These are phyloP conservation scores for Corythornis cristatus DNA, from an alignment of 2,113 vertebrate genomes.

Conservation along the genomic window DNA sequence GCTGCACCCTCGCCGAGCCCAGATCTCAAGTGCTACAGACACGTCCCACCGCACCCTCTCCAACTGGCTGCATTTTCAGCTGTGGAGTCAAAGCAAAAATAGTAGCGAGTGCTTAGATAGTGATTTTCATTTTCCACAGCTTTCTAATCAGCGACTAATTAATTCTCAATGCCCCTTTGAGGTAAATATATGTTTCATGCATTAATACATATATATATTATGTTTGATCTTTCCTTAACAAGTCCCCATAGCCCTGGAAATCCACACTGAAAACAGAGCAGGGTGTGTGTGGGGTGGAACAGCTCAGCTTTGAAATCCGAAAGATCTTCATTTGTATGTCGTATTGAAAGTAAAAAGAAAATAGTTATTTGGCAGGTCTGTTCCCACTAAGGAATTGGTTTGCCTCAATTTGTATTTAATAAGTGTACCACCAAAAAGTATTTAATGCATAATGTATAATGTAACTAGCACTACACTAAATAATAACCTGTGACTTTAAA, in stretches of 20 bases:
- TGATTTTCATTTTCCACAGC: constrained; percentile 25
- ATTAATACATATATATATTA: constrained; percentile 65
- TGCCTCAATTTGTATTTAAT: constrained; percentile 67
- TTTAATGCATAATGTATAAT: constrained; percentile 66
- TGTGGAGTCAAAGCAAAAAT: background rate
- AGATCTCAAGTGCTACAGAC: accelerated
- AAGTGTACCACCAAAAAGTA: constrained; percentile 33
- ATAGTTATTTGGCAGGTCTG: constrained; percentile 52
- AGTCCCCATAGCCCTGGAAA: constrained; percentile 67
- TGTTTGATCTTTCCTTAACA: constrained; percentile 75
- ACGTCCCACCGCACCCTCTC: accelerated
- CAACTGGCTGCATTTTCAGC: background rate
- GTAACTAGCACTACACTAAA: constrained; percentile 53
- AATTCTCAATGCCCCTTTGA: constrained; percentile 69
- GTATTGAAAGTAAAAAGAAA: constrained; percentile 55
- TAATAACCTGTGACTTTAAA: constrained; percentile 66
- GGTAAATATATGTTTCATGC: constrained; percentile 71
- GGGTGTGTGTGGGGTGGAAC: background rate
- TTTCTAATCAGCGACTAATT: constrained; percentile 63
- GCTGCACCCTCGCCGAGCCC: background rate
- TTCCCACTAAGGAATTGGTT: constrained; percentile 37
- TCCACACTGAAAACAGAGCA: constrained; percentile 20
- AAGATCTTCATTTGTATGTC: constrained; percentile 58
- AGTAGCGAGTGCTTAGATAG: background rate
- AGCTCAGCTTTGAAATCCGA: constrained; percentile 61